Evolutionary conservation across 2,797 vertebrate genomes (phyloP), one percentile per base, ranked within the genome.

Genomic region (Mallotus villosus): DNA sequence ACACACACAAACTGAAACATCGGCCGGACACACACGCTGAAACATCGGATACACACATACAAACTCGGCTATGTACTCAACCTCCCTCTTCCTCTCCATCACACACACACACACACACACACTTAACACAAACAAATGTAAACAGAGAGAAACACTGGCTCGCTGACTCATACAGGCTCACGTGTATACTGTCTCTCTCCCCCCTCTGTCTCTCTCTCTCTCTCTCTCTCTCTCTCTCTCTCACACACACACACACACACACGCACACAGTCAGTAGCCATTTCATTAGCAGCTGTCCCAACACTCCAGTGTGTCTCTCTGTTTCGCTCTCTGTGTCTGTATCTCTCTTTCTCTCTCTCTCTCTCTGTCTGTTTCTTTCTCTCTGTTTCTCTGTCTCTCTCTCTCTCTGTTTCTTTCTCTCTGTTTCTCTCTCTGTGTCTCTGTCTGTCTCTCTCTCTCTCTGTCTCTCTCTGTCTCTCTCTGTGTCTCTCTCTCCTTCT

Each of bases 101-200:
- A 67, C 66, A 67, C n/a, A n/a, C n/a, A n/a, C 32, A 67, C 66
- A 67, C 32, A 67, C 66, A 67, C 49, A 67, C 64, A 49, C 16
- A 55, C 66, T 7, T 29, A 25, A 57, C 65, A 64, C 63, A 64
- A 27, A 67, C 64, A 67, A 2, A 22, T 24, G 25, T 51, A 67
- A 12, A 55, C 41, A 25, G 19, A 14, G 34, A 41, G 34, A 67
- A 21, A 63, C 62, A 63, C 62, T 7, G 12, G 32, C 62, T 29
- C 21, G 53, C 21, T 32, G 32, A 67, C 65, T 51, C 65, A 67
- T 37, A 67, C 64, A 67, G 34, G 8, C 46, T 17, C 22, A 17
- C 25, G n/a, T 32, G 32, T 32, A 32, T 32, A 7, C 32, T 32
- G 32, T 32, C 32, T 32, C 29, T 32, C 29, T 32, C 29, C 29